Evolutionary conservation across 2,797 vertebrate species (phyloP).

Genomic region (Mareca penelope): DNA sequence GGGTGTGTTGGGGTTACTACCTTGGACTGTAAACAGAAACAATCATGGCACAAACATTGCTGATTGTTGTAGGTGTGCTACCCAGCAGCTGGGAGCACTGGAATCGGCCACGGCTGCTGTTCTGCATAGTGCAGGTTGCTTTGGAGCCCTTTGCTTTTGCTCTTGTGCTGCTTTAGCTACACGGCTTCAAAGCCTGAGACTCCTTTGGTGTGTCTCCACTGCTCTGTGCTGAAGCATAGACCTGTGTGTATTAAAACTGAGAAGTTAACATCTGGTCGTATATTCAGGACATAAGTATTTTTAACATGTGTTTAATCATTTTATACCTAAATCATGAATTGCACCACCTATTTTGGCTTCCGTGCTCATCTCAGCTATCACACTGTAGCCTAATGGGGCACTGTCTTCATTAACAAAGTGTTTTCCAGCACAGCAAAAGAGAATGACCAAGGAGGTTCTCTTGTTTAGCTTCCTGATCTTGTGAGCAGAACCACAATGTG

Average conservation of each 20-base stretch:
- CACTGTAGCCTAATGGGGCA: not conserved
- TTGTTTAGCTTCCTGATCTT: not conserved
- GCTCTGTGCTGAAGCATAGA: not conserved
- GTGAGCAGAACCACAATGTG: not conserved
- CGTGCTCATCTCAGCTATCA: not conserved
- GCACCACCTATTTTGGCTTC: not conserved
- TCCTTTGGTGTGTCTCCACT: not conserved
- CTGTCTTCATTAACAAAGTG: not conserved
- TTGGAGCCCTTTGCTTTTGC: not conserved
- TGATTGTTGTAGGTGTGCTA: not conserved
- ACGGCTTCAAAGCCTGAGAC: not conserved
- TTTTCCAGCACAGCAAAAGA: not conserved
- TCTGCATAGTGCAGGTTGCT: not conserved
- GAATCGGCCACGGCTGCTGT: not conserved
- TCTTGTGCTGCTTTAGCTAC: not conserved
- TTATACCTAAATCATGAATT: not conserved
- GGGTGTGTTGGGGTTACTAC: not conserved
- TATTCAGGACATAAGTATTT: not conserved
- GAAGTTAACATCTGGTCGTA: no score
- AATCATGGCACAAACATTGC: not conserved
- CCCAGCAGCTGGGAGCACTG: not conserved
- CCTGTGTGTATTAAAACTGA: no score
- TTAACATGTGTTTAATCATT: not conserved
- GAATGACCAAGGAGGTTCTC: not conserved
- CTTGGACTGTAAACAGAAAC: not conserved